A percentile compares a stretch with the other conserved stretches of the same genome.
Conservation (phyloP, 2,797 vertebrate genomes). For the Sphaeramia orbicularis region DNA sequence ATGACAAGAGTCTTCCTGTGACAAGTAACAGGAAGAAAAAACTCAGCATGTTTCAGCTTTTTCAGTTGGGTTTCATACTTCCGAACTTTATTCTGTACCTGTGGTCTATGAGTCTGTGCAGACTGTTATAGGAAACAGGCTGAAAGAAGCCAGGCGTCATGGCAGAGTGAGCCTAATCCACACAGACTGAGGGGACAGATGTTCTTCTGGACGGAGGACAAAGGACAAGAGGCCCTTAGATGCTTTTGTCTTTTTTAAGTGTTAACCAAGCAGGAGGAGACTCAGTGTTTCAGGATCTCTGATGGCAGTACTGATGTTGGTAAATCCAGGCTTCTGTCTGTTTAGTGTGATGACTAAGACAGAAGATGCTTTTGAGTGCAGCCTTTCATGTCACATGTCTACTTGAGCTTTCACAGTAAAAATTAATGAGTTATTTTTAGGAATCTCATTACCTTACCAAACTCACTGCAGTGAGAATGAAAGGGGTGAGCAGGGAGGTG, state of each 20-base stretch:
- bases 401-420: not conserved
- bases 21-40: too few relatives aligned
- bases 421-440: constrained; percentile 18
- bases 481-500: not conserved
- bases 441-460: too few relatives aligned
- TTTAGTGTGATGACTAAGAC: not conserved
- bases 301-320: not conserved
- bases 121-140: constrained; percentile 50
- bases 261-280: constrained; percentile 14
- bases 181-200: constrained; percentile 59
- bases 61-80: not conserved
- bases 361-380: not conserved
- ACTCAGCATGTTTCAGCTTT: not conserved
- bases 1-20: too few relatives aligned
- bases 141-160: constrained; percentile 34
- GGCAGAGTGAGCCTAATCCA: constrained; percentile 12
- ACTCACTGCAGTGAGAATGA: too few relatives aligned
- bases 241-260: constrained; percentile 55
- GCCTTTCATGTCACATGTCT: too few relatives aligned
- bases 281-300: too few relatives aligned
- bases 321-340: too few relatives aligned
- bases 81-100: constrained; percentile 9
- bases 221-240: constrained; percentile 38
- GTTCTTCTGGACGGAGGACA: constrained; percentile 60
- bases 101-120: constrained; percentile 10